Evolutionary conservation across 2,888 invertebrate genomes (phyloP).

Genomic region (Dorcus parallelipipedus): DNA sequence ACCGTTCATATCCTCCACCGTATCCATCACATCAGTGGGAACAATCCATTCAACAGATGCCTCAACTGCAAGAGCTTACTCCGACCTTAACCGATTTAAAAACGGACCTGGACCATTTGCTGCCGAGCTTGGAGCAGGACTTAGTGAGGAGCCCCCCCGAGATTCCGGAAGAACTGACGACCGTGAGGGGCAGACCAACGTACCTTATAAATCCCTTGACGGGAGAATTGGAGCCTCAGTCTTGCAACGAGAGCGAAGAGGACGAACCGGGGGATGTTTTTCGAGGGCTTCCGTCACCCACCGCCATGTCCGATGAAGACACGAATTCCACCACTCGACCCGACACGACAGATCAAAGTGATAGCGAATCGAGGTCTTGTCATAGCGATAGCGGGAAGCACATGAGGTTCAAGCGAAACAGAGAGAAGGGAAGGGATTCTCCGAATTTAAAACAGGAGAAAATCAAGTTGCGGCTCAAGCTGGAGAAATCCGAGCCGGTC

Average conservation of each 20-base stretch:
- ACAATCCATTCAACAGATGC: conserved; percentile 33
- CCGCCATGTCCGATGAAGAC: conserved; percentile 56
- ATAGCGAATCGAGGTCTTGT: conserved; percentile 43
- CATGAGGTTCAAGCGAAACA: conserved; percentile 27
- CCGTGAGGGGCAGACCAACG: conserved; percentile 46
- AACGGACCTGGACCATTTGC: conserved; percentile 62
- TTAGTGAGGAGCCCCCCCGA: conserved; percentile 54
- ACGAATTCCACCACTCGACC: conserved; percentile 56
- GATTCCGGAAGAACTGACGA: conserved; percentile 50
- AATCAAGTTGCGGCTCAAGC: conserved; percentile 75
- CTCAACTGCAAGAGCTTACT: conserved; percentile 43
- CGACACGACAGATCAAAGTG: conserved; percentile 44
- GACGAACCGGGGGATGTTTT: conserved; percentile 46
- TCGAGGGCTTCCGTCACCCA: conserved; percentile 42
- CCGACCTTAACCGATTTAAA: conserved; percentile 47
- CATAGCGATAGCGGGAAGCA: conserved; percentile 42
- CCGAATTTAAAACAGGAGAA: conserved; percentile 60
- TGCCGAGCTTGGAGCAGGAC: conserved; percentile 61
- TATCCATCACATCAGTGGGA: conserved; percentile 19
- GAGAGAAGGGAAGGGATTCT: conserved; percentile 42
- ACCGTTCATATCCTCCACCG: conserved; percentile 43
- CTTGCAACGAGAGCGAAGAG: conserved; percentile 60
- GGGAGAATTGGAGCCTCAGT: conserved; percentile 79
- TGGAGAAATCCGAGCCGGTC: conserved; percentile 80
- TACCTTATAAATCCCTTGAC: conserved; percentile 89